A percentile compares a stretch with the other conserved stretches of the same genome.
Conservation (phyloP, 2,888 invertebrate species). For the Lepetodrilus schrolli region DNA sequence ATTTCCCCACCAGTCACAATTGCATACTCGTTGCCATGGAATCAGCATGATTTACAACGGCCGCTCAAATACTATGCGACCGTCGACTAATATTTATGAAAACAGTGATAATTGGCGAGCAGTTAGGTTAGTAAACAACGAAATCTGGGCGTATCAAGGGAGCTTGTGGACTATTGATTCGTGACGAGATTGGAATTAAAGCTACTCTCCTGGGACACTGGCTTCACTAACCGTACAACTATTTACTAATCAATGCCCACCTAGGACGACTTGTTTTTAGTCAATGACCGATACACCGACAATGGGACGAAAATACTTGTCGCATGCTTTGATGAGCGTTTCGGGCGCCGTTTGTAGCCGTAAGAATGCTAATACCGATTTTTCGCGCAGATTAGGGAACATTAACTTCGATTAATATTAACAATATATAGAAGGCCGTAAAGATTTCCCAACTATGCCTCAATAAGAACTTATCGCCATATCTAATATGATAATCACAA, state of each 20-base stretch:
- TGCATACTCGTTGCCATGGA: not conserved
- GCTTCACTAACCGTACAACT: constrained; percentile 18
- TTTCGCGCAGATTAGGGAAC: too few relatives aligned
- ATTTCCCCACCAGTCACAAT: not conserved
- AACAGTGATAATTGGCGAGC: not conserved
- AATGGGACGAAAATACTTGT: not conserved
- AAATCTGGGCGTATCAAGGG: not conserved
- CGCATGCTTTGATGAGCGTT: not conserved
- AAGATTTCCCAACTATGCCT: too few relatives aligned
- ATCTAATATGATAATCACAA: too few relatives aligned
- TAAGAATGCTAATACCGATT: not conserved
- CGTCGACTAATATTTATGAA: not conserved
- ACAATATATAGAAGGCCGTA: too few relatives aligned
- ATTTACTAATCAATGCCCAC: constrained; percentile 16
- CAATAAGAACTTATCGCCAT: too few relatives aligned
- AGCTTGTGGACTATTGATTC: not conserved
- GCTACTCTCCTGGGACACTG: not conserved
- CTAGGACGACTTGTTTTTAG: not conserved
- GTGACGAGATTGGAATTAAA: not conserved
- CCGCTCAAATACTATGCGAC: not conserved
- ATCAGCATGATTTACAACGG: not conserved
- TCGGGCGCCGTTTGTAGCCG: not conserved
- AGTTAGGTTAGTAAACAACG: not conserved
- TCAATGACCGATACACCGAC: not conserved
- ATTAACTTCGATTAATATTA: too few relatives aligned